Percentiles rank a stretch among this genome's conserved stretches.
These are phyloP conservation scores for Diorhabda carinulata DNA, from an alignment of 1,140 invertebrate species.

Conservation along the genomic window DNA sequence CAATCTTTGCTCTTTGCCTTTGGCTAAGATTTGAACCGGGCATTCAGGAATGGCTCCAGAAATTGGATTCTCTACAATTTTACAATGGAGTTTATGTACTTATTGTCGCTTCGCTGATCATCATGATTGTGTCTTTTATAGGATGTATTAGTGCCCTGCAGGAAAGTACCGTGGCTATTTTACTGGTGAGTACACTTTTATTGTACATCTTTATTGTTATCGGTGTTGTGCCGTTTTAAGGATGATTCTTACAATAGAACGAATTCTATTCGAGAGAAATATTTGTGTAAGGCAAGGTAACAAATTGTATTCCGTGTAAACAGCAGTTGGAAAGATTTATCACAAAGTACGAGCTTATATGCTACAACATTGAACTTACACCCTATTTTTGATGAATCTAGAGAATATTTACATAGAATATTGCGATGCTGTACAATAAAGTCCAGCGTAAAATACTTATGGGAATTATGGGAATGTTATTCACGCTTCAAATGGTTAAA, in stretches of 20 bases:
- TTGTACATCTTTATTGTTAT: neutral
- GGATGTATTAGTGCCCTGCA: conserved; percentile 70
- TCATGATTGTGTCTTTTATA: conserved; percentile 70
- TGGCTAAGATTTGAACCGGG: conserved; percentile 76
- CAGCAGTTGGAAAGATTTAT: no score
- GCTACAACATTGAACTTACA: no score
- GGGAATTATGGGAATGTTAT: no score
- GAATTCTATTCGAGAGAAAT: neutral
- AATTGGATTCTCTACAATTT: conserved; percentile 68
- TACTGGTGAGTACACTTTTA: conserved; percentile 54
- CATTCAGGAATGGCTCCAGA: conserved; percentile 74
- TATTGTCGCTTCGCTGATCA: conserved; percentile 62
- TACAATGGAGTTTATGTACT: conserved; percentile 80
- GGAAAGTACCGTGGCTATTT: conserved; percentile 60
- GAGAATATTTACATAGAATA: no score
- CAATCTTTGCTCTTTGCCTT: conserved; percentile 71
- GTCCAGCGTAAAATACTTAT: no score
- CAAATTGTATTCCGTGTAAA: no score
- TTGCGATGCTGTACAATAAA: no score
- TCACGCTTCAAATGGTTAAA: no score
- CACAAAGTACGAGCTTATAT: no score
- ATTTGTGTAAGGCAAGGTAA: no score
- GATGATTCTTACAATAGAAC: neutral
- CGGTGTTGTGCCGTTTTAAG: neutral
- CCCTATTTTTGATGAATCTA: no score